phyloP scores from a whole-genome alignment of 1,140 invertebrate genomes.

The Drosophila arizonae region DNA sequence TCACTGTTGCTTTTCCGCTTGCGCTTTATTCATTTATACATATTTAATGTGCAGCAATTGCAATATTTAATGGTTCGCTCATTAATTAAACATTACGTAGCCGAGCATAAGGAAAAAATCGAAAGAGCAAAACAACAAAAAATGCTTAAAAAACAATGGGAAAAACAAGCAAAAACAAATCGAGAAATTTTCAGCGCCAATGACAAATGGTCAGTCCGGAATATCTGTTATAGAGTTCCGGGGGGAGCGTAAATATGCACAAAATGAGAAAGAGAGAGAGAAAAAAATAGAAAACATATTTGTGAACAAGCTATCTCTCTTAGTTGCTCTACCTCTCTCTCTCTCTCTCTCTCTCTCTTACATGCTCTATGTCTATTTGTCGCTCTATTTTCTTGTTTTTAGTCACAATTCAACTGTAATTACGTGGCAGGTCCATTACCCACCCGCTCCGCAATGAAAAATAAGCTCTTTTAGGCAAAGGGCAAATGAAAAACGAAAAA shows the following conservation, averaged over 20 bases:
- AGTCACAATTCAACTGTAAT: conserved; percentile 79
- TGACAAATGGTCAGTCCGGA: conserved; percentile 35
- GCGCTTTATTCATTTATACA: conserved; percentile 29
- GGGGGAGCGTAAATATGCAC: conserved; percentile 19
- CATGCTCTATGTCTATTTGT: neutral
- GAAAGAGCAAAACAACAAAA: neutral
- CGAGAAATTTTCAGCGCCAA: conserved; percentile 18
- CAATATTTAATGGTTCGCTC: conserved; percentile 62
- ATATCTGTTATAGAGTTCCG: conserved; percentile 19
- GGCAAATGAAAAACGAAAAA: conserved; percentile 1
- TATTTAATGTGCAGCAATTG: conserved; percentile 43
- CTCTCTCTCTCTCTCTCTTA: neutral
- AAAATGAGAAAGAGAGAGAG: neutral
- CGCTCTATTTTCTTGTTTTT: conserved; percentile 46
- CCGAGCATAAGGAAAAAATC: conserved; percentile 38
- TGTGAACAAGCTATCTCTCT: conserved; percentile 14
- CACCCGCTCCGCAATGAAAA: conserved; percentile 35
- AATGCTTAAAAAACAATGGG: conserved; percentile 9
- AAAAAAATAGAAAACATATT: conserved; percentile 56
- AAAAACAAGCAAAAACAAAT: conserved; percentile 11
- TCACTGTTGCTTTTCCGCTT: neutral
- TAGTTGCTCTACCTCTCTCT: neutral
- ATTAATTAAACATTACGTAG: conserved; percentile 76
- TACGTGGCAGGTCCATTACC: conserved; percentile 70
- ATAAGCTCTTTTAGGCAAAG: conserved; percentile 63